phyloP scores from a whole-genome alignment of 2,888 invertebrate genomes.

The Ametastegia equiseti region DNA sequence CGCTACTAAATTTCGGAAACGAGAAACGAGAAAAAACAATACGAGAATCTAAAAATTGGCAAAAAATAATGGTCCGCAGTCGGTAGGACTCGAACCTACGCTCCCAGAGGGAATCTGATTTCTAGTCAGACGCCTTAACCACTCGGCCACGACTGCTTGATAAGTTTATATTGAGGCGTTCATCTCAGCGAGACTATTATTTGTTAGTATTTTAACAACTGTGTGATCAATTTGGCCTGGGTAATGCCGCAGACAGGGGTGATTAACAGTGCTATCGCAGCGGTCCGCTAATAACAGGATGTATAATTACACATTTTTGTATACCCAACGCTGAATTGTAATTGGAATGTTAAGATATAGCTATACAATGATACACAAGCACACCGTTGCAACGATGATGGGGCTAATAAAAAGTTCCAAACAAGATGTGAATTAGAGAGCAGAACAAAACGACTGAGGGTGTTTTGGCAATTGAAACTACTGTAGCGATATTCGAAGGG shows the following conservation, averaged over 20 bases:
- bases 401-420: no score
- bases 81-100: slow-evolving; percentile 94
- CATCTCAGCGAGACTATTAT: background rate
- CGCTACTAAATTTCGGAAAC: no score
- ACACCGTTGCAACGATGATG: no score
- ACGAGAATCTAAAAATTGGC: background rate
- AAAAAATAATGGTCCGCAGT: slow-evolving; percentile 78
- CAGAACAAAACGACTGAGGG: no score
- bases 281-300: no score
- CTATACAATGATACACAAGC: no score
- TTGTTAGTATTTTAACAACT: background rate
- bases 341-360: no score
- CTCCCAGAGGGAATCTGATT: slow-evolving; percentile 94
- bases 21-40: background rate
- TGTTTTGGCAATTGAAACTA: background rate
- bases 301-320: no score
- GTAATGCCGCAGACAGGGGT: background rate
- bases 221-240: background rate
- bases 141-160: slow-evolving; percentile 40
- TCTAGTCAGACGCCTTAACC: slow-evolving; percentile 88
- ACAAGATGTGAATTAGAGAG: no score
- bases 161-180: background rate
- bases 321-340: no score
- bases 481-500: background rate
- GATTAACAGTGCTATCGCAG: background rate